These are phyloP conservation scores for Pomacea canaliculata DNA, from an alignment of 2,888 invertebrate species.

Conservation along the genomic window DNA sequence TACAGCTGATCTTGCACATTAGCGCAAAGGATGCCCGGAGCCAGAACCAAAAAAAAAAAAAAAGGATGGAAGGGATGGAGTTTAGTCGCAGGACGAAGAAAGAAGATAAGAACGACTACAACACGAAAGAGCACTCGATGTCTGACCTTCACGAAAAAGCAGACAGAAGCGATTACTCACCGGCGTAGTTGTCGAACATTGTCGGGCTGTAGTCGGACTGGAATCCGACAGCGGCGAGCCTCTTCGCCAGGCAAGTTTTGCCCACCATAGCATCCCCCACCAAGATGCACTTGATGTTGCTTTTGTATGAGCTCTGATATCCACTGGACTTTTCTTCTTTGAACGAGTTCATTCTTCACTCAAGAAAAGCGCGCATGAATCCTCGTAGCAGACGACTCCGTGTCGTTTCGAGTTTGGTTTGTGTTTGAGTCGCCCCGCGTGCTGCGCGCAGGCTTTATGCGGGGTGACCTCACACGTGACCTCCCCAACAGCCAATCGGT, in stretches of 20 bases:
- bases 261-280: conserved; percentile 58
- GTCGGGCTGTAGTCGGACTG: conserved; percentile 55
- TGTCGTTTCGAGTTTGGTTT: conserved; percentile 2
- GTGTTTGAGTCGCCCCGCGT: conserved; percentile 19
- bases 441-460: background rate
- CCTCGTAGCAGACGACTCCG: conserved; percentile 2
- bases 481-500: conserved; percentile 22
- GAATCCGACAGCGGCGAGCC: conserved; percentile 50
- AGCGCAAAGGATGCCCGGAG: background rate
- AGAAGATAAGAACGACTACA: conserved; percentile 6
- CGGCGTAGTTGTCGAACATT: conserved; percentile 58
- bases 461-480: conserved; percentile 27
- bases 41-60: background rate
- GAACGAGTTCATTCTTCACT: conserved; percentile 29
- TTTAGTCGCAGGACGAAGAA: too few species aligned
- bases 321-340: conserved; percentile 26
- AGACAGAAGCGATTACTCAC: conserved; percentile 35
- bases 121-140: conserved; percentile 1
- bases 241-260: conserved; percentile 50
- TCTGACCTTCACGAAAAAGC: background rate
- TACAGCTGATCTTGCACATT: background rate
- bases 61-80: background rate
- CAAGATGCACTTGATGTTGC: conserved; percentile 56
- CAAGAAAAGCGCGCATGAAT: background rate
- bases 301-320: conserved; percentile 36